Evolutionary conservation across 2,797 vertebrate genomes (phyloP), one percentile per base, ranked within the genome.

Genomic region (Syngnathus rostellatus): DNA sequence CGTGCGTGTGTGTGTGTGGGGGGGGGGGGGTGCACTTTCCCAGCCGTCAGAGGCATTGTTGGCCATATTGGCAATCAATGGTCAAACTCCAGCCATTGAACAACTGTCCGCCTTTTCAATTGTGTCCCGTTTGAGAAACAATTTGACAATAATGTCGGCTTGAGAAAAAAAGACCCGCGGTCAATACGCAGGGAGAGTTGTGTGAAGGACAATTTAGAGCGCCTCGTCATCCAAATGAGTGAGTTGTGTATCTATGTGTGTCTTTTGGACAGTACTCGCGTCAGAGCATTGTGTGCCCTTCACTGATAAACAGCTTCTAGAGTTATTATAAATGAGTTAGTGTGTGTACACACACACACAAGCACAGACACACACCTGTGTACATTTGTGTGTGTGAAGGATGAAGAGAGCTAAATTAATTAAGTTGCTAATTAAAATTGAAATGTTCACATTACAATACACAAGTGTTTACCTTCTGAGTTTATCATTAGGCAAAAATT

Each of bases 31-130:
- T 72, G 65, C 2, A 12, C 86, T 93, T 71, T 68, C 76, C 54
- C 66, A 69, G 84, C 75, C 76, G 92, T 93, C 94, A 94, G 93
- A 91, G 82, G 75, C 82, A 85, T 84, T 89, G 90, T 90, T 90
- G 88, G 85, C 66, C 83, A 85, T 95, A 98, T 96, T 94, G 95
- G 92, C 94, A 97, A 98, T 98, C 96, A 97, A 96, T 98, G 87
- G 91, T 89, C 91, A 93, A 92, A 91, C 80, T 89, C 86, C 79
- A 85, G 90, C 88, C 91, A 96, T 96, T 94, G 94, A 95, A 94
- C 93, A 98, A 92, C 94, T 96, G 94, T 97, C 95, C 89, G 91
- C 90, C 84, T 94, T 93, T 93, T 95, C 94, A 94, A 95, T 94
- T 95, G 93, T 91, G 88, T 91, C 92, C 92, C 91, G 92, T 94